Evolutionary conservation across 53 echinoderm and acorn worm genomes (phyloP).

Genomic region (Henricia sp.): DNA sequence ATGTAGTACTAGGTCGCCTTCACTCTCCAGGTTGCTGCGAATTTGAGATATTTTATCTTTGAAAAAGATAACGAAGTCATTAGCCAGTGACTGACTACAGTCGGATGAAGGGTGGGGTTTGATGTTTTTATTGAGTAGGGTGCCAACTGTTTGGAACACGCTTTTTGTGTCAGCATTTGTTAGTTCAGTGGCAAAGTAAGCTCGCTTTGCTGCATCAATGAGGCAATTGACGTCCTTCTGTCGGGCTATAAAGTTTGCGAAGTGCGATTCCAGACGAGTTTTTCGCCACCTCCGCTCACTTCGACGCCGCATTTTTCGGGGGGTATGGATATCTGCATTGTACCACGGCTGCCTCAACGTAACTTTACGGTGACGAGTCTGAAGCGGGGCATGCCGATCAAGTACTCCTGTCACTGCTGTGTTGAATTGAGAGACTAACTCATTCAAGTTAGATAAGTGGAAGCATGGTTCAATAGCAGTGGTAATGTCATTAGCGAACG

Average conservation of each 20-base stretch:
- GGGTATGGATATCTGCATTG: slow-evolving; percentile 51
- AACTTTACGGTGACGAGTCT: slow-evolving; percentile 10
- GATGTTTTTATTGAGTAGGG: slow-evolving; percentile 39
- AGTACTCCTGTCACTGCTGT: slow-evolving; percentile 1
- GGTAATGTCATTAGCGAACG: slow-evolving; percentile 16
- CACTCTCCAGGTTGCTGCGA: slow-evolving; percentile 17
- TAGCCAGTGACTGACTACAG: slow-evolving; percentile 39
- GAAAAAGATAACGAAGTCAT: slow-evolving; percentile 60
- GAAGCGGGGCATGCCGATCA: slow-evolving; percentile 33
- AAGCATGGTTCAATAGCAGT: slow-evolving; percentile 3
- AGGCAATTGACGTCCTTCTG: slow-evolving; percentile 28
- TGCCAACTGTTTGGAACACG: slow-evolving; percentile 48
- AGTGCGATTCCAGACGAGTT: slow-evolving; percentile 25
- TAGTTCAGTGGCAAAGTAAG: slow-evolving; percentile 24
- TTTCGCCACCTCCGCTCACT: slow-evolving; percentile 42
- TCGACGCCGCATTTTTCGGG: slow-evolving; percentile 28
- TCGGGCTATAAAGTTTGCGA: slow-evolving; percentile 5
- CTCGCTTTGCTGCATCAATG: slow-evolving; percentile 42
- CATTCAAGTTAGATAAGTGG: neutral
- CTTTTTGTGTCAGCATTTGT: slow-evolving; percentile 53
- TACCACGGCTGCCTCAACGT: slow-evolving; percentile 59
- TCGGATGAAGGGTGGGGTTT: slow-evolving; percentile 59
- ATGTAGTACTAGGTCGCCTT: neutral
- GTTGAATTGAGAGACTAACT: slow-evolving; percentile 5
- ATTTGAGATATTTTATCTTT: slow-evolving; percentile 34